Base-by-base conservation (phyloP, 2,113 vertebrate species). In the Cyprinodon brontotheroides region DNA sequence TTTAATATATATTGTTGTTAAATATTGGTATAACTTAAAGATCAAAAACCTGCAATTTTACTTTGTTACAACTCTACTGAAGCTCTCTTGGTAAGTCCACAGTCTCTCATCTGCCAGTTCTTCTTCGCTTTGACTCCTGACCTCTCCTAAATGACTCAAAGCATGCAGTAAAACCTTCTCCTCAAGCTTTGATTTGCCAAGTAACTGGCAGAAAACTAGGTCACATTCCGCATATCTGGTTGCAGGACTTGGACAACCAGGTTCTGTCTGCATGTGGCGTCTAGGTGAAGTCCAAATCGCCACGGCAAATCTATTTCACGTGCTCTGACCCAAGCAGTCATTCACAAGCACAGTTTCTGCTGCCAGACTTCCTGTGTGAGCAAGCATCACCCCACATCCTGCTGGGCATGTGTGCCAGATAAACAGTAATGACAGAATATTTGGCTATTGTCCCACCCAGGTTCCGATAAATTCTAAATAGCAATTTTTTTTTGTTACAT, bases 331-430 rank as follows among this genome's bases (percentile, higher is more conserved):
- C 37, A 66, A 63, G 60, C 69, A 47, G 61, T 53, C 3, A 13
- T 22, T 22, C 5, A 1, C 43, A 61, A 15, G 39, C 63, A 6
- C 3, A 1, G 41, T 65, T 39, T 17, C 65, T 66, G 47, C 38
- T 75, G 82, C 61, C 70, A 76, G 77, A 80, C 61, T 80, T 88
- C 77, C 53, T 68, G 65, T 65, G 66, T 37, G 38, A 29, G 10
- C 37, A 4, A 20, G 36, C 11, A 4, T 62, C 68, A 40, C 2
- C 7, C 50, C 20, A 15, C 39, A 47, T 87, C 41, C 39, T 0
- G 1, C 41, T 50, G 3, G 14, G 70, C 70, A 81, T 43, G 64
- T 57, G 36, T 59, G 67, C 22, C 29, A 48, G 14, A 70, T 45
- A 22, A 11, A 29, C 29, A 29, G 29, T 29, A 29, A 29, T 29